A percentile compares a stretch with the other conserved stretches of the same genome.
Evolutionary conservation across 2,797 vertebrate species (phyloP).

Genomic region (Paramormyrops hopkinsi): DNA sequence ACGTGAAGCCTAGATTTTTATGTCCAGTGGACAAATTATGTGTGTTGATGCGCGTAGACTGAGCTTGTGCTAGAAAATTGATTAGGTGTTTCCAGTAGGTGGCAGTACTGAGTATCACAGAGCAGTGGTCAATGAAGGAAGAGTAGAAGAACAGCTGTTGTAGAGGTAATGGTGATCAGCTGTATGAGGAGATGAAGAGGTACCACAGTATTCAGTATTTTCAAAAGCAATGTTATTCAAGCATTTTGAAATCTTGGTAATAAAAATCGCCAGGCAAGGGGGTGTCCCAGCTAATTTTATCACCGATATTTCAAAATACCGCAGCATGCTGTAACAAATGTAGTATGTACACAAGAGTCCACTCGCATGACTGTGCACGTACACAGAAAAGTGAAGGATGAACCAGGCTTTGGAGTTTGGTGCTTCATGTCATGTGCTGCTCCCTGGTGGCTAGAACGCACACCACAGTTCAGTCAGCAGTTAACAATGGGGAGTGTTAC

Average conservation of each 20-base stretch:
- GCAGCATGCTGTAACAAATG: background rate
- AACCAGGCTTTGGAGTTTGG: slow-evolving; percentile 24
- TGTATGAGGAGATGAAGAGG: background rate
- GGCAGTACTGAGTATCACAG: background rate
- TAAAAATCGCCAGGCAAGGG: background rate
- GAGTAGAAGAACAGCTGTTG: background rate
- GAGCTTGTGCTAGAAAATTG: background rate
- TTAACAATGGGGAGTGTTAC: background rate
- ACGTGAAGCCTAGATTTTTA: background rate
- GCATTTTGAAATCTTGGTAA: background rate
- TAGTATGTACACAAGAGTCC: background rate
- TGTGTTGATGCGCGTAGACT: background rate
- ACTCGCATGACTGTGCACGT: background rate
- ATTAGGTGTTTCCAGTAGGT: background rate
- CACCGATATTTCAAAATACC: background rate
- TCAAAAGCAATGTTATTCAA: background rate
- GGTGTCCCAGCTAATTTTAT: background rate
- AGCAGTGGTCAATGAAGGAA: background rate
- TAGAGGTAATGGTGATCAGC: background rate
- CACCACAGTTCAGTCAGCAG: background rate
- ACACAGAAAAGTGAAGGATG: background rate
- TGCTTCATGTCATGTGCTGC: slow-evolving; percentile 46
- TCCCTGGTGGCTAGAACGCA: slow-evolving; percentile 41
- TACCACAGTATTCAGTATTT: background rate
- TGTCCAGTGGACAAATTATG: background rate